phyloP scores from a whole-genome alignment of 2,113 vertebrate genomes.

The Chionodraco myersi region DNA sequence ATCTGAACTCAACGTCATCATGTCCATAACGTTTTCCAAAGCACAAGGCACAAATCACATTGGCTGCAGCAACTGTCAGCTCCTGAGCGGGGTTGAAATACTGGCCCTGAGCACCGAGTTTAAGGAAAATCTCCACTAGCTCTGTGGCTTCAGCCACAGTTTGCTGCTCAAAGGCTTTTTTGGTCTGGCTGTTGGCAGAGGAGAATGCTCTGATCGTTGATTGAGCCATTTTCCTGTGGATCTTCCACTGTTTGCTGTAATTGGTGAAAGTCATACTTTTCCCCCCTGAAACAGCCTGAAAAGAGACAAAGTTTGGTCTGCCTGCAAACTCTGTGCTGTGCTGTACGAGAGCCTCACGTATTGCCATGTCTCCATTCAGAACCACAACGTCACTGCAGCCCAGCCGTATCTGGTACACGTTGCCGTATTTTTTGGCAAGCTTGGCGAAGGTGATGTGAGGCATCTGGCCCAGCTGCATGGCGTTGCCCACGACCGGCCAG shows the following conservation, averaged over 20 bases:
- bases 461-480: conserved; percentile 87
- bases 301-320: conserved; percentile 88
- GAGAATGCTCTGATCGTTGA: conserved; percentile 85
- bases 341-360: conserved; percentile 85
- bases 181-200: conserved; percentile 78
- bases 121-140: conserved; percentile 77
- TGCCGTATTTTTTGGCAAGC: conserved; percentile 84
- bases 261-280: conserved; percentile 82
- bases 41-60: conserved; percentile 87
- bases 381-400: conserved; percentile 84
- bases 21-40: conserved; percentile 87
- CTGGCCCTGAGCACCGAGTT: conserved; percentile 50
- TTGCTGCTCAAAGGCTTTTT: conserved; percentile 83
- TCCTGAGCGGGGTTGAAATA: conserved; percentile 81
- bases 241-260: conserved; percentile 85
- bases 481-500: conserved; percentile 88
- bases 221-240: conserved; percentile 84
- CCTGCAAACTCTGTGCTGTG: conserved; percentile 86
- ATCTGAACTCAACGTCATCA: conserved; percentile 83
- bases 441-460: conserved; percentile 85
- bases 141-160: conserved; percentile 83
- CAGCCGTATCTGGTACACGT: conserved; percentile 85
- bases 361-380: conserved; percentile 84
- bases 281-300: conserved; percentile 84
- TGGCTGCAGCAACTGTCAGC: conserved; percentile 85